Evolutionary conservation across 2,113 vertebrate genomes (phyloP).

Genomic region (Scalopus aquaticus): DNA sequence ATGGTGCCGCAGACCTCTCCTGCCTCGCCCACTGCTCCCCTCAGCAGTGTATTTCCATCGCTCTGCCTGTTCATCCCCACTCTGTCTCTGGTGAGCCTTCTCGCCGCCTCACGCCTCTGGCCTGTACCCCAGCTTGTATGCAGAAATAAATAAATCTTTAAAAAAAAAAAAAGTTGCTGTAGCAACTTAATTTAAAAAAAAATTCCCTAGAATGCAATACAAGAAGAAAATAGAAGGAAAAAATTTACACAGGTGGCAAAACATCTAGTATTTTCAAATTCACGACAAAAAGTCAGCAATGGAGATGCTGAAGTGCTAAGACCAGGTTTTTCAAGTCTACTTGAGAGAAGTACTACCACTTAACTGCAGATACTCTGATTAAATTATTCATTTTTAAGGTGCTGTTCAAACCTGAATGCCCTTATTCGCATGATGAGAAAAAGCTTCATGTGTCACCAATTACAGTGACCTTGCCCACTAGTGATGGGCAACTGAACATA

Average conservation of each 20-base stretch:
- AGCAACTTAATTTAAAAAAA: neutral
- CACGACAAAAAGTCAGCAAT: neutral
- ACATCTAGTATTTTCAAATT: slow-evolving; percentile 21
- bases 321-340: slow-evolving; percentile 46
- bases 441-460: slow-evolving; percentile 26
- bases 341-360: slow-evolving; percentile 38
- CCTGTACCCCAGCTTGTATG: too few relatives aligned
- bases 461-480: slow-evolving; percentile 54
- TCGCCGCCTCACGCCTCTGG: too few relatives aligned
- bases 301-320: neutral
- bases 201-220: neutral
- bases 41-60: too few relatives aligned
- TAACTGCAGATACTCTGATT: slow-evolving; percentile 45
- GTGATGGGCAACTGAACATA: slow-evolving; percentile 24
- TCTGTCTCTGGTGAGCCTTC: too few relatives aligned
- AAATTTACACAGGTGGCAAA: slow-evolving; percentile 38
- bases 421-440: slow-evolving; percentile 28
- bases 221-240: neutral
- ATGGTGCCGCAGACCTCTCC: too few relatives aligned
- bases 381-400: slow-evolving; percentile 51
- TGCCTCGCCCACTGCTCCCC: too few relatives aligned
- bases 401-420: slow-evolving; percentile 10
- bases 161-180: too few relatives aligned
- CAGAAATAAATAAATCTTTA: too few relatives aligned
- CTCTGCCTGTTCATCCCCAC: too few relatives aligned